phyloP scores from a whole-genome alignment of 2,888 invertebrate genomes.

The Tryphoninae sp. region DNA sequence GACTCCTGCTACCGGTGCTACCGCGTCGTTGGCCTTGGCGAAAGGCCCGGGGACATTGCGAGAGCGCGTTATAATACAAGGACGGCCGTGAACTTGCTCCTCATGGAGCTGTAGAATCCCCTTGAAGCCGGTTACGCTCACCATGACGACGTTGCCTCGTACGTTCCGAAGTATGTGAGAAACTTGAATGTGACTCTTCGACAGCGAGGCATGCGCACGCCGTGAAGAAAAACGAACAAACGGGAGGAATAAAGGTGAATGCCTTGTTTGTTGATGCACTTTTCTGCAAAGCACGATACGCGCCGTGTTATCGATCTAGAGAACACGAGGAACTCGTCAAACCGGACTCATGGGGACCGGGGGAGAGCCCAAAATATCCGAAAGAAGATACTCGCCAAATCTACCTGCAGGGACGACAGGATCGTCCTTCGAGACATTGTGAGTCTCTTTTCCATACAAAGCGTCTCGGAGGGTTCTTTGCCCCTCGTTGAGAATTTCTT shows the following conservation, averaged over 20 bases:
- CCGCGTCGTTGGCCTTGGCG: conserved; percentile 67
- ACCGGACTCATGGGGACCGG: conserved; percentile 72
- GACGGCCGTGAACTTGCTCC: conserved; percentile 77
- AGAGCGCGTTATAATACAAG: conserved; percentile 62
- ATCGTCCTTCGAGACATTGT: background rate
- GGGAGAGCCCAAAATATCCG: conserved; percentile 69
- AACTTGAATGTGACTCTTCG: background rate
- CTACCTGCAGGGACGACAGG: conserved; percentile 9
- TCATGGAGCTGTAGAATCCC: conserved; percentile 43
- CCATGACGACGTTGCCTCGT: background rate
- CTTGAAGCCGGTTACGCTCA: conserved; percentile 52
- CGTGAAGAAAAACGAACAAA: background rate
- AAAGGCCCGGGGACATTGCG: conserved; percentile 66
- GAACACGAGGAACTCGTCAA: conserved; percentile 72
- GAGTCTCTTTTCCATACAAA: background rate
- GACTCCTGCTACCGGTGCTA: conserved; percentile 32
- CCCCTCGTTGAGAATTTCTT: background rate
- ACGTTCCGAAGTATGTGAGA: background rate
- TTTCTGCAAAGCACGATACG: conserved; percentile 33
- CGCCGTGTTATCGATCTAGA: conserved; percentile 69
- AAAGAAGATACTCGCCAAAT: conserved; percentile 36
- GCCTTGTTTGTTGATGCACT: conserved; percentile 35
- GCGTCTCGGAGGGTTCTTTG: conserved; percentile 1
- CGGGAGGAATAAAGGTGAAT: conserved; percentile 15
- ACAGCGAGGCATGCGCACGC: background rate